Base-by-base conservation (phyloP, 2,113 vertebrate genomes). In the Octodon degus region DNA sequence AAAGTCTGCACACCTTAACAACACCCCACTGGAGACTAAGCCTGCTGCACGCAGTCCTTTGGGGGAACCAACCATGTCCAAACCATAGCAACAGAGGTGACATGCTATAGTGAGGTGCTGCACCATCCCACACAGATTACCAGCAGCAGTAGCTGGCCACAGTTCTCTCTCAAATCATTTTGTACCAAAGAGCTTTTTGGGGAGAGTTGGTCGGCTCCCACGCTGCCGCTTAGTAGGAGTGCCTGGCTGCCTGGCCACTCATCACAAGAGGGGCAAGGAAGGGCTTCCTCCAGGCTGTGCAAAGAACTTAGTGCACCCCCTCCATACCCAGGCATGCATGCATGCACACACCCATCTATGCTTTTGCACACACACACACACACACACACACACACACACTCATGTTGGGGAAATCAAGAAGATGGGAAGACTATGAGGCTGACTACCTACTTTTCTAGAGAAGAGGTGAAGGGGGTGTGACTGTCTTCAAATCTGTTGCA, bases 321-420 rank as follows among this genome's bases (percentile, higher is more conserved):
- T 55, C 16, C 27, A 55, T 25, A 32, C 13, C 3, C 40, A 30
- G 3, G 1, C 25, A 72, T 40, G 16, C 20, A 67, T 40, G 30
- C 9, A 8, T 32, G 30, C 40, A n/a, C 47, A 67, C 16, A 55
- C 37, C 6, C 0, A 37, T 72, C 7, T 32, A n/a, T 40, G 5
- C 17, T 20, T 37, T 19, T 58, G 55, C 17, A 17, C 24, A 53
- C 24, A 16, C 14, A 58, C 32, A 37, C n/a, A 72, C 0, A 2
- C 12, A 27, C 47, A 7, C n/a, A 2, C 0, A 0, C 30, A 60
- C 30, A 24, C 9, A 79, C 0, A 4, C 20, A 37, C 17, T 5
- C 9, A 2, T 0, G 0, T n/a, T 81, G 30, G 67, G 30, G 55
- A 65, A 63, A 83, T 63, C 14, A 0, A 65, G 68, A 79, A 20